phyloP scores from a whole-genome alignment of 2,888 invertebrate genomes.

The Morinoia aosen region DNA sequence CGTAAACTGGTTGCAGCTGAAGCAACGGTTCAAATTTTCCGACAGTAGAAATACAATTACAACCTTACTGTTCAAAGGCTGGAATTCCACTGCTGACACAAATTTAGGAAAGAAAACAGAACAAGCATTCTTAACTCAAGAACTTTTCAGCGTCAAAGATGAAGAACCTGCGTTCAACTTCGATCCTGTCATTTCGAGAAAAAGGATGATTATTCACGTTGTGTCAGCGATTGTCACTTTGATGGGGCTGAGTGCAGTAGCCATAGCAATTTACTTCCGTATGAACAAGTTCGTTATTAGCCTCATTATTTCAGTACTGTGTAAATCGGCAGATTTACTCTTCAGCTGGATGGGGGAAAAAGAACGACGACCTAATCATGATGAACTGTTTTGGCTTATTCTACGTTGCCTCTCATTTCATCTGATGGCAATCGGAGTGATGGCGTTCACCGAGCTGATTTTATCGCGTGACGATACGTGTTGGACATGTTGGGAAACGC shows the following conservation, averaged over 20 bases:
- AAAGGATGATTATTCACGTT: background rate
- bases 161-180: background rate
- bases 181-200: background rate
- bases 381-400: slow-evolving; percentile 25
- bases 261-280: background rate
- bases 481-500: background rate
- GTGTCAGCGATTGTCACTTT: background rate
- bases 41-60: background rate
- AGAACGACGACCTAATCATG: background rate
- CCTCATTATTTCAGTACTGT: background rate
- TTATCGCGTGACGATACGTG: background rate
- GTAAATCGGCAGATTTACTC: background rate
- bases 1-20: background rate
- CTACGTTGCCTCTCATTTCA: background rate
- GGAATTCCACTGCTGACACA: background rate
- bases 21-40: background rate
- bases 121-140: background rate
- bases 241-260: background rate
- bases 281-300: background rate
- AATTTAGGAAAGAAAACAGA: background rate
- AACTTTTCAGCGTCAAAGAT: background rate
- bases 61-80: slow-evolving; percentile 1
- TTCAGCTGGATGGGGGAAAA: background rate
- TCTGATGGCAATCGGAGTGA: background rate
- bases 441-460: background rate